Evolutionary conservation across 2,797 vertebrate genomes (phyloP).

Genomic region (Hemibagrus guttatus): DNA sequence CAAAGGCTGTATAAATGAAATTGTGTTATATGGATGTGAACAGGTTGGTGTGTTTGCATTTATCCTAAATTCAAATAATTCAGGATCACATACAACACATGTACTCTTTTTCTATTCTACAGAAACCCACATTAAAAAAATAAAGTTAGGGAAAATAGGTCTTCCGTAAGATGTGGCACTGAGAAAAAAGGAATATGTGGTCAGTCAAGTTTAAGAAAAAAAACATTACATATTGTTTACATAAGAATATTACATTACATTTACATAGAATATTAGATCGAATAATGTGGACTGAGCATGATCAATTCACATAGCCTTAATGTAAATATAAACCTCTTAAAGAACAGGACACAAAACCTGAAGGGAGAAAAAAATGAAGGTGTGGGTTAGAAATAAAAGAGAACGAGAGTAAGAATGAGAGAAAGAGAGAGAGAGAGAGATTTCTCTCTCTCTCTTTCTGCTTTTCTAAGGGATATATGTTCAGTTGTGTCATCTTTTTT

Average conservation of each 20-base stretch:
- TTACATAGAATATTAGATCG: too few species aligned
- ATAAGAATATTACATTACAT: too few species aligned
- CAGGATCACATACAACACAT: background rate
- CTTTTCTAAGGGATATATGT: background rate
- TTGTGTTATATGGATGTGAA: background rate
- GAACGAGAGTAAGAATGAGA: background rate
- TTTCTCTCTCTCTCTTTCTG: too few species aligned
- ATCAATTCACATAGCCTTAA: too few species aligned
- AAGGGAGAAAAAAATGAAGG: background rate
- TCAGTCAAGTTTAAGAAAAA: too few species aligned
- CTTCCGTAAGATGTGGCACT: background rate
- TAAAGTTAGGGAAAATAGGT: background rate
- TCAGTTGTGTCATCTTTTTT: slow-evolving; percentile 6
- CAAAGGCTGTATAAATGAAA: background rate
- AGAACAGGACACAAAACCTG: background rate
- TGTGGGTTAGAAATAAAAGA: background rate
- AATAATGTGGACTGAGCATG: too few species aligned
- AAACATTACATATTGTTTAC: too few species aligned
- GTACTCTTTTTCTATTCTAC: background rate
- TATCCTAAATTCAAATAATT: background rate
- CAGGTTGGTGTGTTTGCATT: background rate
- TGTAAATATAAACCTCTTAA: background rate
- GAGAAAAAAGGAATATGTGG: too few species aligned
- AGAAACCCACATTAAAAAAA: background rate
- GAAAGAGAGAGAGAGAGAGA: background rate